These are phyloP conservation scores for Galago senegalensis DNA, from an alignment of 2,797 vertebrate species.

Conservation along the genomic window DNA sequence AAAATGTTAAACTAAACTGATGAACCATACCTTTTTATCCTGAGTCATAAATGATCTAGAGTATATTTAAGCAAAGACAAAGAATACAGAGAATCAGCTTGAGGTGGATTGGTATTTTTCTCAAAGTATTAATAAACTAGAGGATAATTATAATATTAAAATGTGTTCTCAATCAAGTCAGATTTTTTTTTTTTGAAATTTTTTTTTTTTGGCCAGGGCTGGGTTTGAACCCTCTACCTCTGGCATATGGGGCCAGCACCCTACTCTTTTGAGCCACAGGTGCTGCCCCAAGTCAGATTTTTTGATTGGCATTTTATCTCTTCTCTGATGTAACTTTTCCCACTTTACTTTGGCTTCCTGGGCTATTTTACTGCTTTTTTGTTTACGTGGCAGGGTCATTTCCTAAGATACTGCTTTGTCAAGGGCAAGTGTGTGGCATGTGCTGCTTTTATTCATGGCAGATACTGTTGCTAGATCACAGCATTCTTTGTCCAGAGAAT, in stretches of 20 bases:
- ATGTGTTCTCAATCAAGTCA: background rate
- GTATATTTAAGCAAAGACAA: slow-evolving; percentile 12
- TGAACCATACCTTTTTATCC: background rate
- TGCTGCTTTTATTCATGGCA: background rate
- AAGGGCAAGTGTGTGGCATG: background rate
- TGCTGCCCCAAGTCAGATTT: background rate
- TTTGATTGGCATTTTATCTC: background rate
- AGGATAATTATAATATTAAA: slow-evolving; percentile 20
- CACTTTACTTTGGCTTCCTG: background rate
- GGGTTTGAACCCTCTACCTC: too few species aligned
- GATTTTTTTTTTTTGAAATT: background rate
- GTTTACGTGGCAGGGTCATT: background rate
- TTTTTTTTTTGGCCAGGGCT: background rate
- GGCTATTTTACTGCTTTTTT: background rate
- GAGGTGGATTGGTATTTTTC: background rate
- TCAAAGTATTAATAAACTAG: background rate
- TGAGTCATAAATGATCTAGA: background rate
- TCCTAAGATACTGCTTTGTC: background rate
- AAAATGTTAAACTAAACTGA: background rate
- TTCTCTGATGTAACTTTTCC: background rate
- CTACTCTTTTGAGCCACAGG: too few species aligned
- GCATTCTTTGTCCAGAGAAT: background rate
- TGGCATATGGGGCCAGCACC: too few species aligned
- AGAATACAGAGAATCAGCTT: background rate
- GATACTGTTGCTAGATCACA: background rate